Conservation (phyloP, 2,113 vertebrate genomes). For the Dicerorhinus sumatrensis region DNA sequence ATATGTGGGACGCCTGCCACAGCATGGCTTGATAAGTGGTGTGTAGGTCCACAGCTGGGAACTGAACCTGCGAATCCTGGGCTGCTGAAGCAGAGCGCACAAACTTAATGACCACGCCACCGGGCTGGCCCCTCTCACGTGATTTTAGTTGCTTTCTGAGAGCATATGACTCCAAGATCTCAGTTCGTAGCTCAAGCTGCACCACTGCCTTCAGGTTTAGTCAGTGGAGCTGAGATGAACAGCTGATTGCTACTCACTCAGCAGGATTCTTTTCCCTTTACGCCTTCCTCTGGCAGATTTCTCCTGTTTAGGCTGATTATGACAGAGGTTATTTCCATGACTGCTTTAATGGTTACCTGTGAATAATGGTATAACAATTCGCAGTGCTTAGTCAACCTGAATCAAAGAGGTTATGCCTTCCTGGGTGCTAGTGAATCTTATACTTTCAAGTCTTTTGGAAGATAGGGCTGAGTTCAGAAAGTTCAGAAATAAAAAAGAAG, state of each 20-base stretch:
- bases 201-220: conserved; percentile 4
- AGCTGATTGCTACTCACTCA: conserved; percentile 31
- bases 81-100: no score
- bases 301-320: conserved; percentile 44
- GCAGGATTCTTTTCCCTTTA: conserved; percentile 55
- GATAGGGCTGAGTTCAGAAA: conserved; percentile 21
- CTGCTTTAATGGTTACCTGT: conserved; percentile 61
- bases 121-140: neutral
- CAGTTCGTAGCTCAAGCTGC: neutral
- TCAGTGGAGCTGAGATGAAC: neutral
- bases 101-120: no score
- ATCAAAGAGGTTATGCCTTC: conserved; percentile 40
- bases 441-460: conserved; percentile 44
- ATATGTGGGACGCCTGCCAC: no score
- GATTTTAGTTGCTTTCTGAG: conserved; percentile 34
- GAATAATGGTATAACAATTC: conserved; percentile 50
- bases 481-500: neutral
- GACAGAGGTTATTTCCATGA: conserved; percentile 34
- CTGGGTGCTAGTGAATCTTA: conserved; percentile 43
- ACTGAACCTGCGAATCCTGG: no score
- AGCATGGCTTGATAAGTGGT: no score
- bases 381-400: conserved; percentile 8
- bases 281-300: neutral
- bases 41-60: no score
- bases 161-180: conserved; percentile 9